phyloP scores from a whole-genome alignment of 30 jellyfish, hydroid and myxozoan species.

The Rhopilema esculentum region DNA sequence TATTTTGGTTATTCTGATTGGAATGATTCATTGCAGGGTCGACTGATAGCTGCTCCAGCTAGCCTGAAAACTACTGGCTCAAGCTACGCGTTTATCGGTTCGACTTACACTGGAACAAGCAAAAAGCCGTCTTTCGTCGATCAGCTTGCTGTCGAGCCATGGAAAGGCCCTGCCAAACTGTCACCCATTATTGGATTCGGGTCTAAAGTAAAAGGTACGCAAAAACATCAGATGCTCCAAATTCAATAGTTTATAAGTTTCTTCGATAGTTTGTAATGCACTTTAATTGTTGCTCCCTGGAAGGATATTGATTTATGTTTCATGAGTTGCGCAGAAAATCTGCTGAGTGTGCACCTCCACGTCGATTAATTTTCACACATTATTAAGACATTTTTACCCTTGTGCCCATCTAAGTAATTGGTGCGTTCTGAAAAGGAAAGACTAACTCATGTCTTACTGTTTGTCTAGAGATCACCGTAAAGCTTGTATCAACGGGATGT shows the following conservation, averaged over 20 bases:
- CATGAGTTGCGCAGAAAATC: background rate
- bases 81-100: slow-evolving; percentile 64
- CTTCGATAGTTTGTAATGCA: background rate
- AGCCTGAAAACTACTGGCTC: slow-evolving; percentile 26
- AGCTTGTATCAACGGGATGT: slow-evolving; percentile 63
- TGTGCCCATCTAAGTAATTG: too few species aligned
- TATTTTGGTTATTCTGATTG: background rate
- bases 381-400: too few species aligned
- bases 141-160: slow-evolving; percentile 31
- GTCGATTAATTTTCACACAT: background rate
- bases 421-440: background rate
- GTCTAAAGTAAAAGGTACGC: slow-evolving; percentile 12
- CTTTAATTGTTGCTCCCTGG: background rate
- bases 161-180: slow-evolving; percentile 42
- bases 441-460: background rate
- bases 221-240: background rate
- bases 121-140: slow-evolving; percentile 43
- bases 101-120: slow-evolving; percentile 27
- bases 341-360: background rate
- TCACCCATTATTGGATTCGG: slow-evolving; percentile 32
- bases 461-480: slow-evolving; percentile 20
- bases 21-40: slow-evolving; percentile 16
- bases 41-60: slow-evolving; percentile 45
- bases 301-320: too few species aligned
- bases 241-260: background rate